Base-by-base conservation (phyloP, 2,113 vertebrate genomes). In the Periophthalmodon schlosseri region DNA sequence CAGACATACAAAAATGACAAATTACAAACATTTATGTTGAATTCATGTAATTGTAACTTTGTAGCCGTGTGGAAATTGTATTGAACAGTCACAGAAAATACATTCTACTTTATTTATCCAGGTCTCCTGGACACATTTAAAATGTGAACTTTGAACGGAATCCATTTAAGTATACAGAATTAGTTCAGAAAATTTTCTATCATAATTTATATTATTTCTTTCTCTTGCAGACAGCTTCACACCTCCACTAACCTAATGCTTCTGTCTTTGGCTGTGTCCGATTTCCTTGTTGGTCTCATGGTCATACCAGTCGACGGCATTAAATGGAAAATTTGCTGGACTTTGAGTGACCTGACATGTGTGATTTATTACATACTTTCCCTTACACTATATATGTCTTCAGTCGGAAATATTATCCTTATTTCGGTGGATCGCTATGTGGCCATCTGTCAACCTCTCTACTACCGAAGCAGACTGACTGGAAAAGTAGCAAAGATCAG, bases 161-260 rank as follows among this genome's bases (percentile, higher is more conserved):
- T n/a, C n/a, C n/a, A n/a, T n/a, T n/a, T n/a, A n/a, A n/a, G n/a
- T n/a, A n/a, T n/a, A n/a, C n/a, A n/a, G n/a, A n/a, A n/a, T n/a
- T n/a, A n/a, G 28, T 28, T 3, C n/a, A n/a, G n/a, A n/a, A n/a
- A n/a, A n/a, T n/a, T n/a, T n/a, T n/a, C n/a, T n/a, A n/a, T n/a
- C n/a, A n/a, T n/a, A n/a, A n/a, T 28, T 28, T 28, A 1, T 28
- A 2, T 28, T 28, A 21, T 63, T 63, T 15, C 28, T 36, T 12
- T 66, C 20, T 66, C 16, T 44, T 66, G 18, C 70, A 72, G 70
- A 33, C 44, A 64, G 70, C 58, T 72, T 16, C 70, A 64, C 58
- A 34, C 70, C 5, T 6, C 58, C 44, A 64, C 70, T 46, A 64
- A 72, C 46, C 16, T 72, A 18, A 47, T 72, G 16, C 70, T 72